These are phyloP conservation scores for Lithobates sylvaticus DNA, from an alignment of 2,797 vertebrate species.

Conservation along the genomic window DNA sequence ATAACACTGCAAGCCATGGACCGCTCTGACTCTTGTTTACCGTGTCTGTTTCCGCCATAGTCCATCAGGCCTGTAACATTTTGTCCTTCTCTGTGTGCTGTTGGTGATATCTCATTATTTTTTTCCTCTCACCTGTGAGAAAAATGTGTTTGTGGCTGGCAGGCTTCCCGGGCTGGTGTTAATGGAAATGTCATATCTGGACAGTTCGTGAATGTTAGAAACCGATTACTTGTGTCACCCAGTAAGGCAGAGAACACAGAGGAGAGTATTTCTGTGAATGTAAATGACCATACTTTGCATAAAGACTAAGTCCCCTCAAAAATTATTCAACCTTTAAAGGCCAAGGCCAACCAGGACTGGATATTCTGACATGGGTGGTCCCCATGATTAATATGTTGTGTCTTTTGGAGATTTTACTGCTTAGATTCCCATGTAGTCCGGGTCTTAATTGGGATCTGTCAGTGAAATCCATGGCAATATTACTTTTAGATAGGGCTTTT, in stretches of 20 bases:
- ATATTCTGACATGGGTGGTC: too few species aligned
- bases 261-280: background rate
- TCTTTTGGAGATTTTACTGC: too few species aligned
- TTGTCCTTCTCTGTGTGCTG: background rate
- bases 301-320: too few species aligned
- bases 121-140: conserved; percentile 16
- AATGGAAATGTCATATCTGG: conserved; percentile 36
- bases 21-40: background rate
- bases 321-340: too few species aligned
- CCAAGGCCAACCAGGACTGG: too few species aligned
- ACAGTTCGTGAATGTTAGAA: background rate
- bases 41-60: background rate
- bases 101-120: conserved; percentile 22
- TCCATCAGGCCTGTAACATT: background rate
- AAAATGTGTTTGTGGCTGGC: conserved; percentile 11
- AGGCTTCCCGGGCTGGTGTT: conserved; percentile 4
- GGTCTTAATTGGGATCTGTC: too few species aligned
- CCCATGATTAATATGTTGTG: too few species aligned
- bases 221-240: conserved; percentile 17
- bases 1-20: background rate
- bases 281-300: background rate
- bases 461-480: too few species aligned
- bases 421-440: too few species aligned
- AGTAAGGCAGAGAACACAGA: background rate
- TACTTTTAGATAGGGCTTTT: too few species aligned